Evolutionary conservation across 2,888 invertebrate genomes (phyloP).

Genomic region (Drosophila birchii): DNA sequence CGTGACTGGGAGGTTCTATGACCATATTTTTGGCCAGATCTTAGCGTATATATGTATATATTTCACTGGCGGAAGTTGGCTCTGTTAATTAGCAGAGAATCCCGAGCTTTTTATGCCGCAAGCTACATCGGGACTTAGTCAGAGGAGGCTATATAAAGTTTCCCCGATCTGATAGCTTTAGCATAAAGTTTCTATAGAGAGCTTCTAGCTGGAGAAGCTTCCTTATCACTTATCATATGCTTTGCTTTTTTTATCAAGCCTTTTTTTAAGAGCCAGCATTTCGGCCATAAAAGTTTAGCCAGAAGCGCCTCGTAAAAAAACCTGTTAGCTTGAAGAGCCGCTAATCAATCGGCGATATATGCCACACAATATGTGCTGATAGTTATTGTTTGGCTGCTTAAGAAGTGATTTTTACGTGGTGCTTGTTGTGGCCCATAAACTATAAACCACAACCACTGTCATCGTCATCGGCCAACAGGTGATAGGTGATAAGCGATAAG

Average conservation of each 20-base stretch:
- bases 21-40: constrained; percentile 5
- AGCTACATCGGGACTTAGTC: not conserved
- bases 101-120: constrained; percentile 8
- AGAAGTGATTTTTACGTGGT: constrained; percentile 42
- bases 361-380: not conserved
- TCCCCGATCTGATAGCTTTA: constrained; percentile 10
- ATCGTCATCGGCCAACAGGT: not conserved
- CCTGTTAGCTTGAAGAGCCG: constrained; percentile 26
- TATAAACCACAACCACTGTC: constrained; percentile 18
- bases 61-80: constrained; percentile 23
- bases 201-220: constrained; percentile 12
- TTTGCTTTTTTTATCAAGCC: not conserved
- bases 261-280: constrained; percentile 8
- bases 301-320: constrained; percentile 35
- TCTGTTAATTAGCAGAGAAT: constrained; percentile 26
- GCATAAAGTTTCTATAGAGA: not conserved
- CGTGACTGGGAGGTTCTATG: constrained; percentile 28
- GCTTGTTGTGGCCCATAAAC: constrained; percentile 5
- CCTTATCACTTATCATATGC: constrained; percentile 7
- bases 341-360: constrained; percentile 39
- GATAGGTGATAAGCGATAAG: constrained; percentile 14
- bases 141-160: not conserved
- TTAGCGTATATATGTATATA: not conserved
- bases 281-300: constrained; percentile 12
- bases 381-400: constrained; percentile 30